Evolutionary conservation across 2,113 vertebrate species (phyloP), one percentile per base, ranked within the genome.

Genomic region (Chamaetylas fuelleborni): DNA sequence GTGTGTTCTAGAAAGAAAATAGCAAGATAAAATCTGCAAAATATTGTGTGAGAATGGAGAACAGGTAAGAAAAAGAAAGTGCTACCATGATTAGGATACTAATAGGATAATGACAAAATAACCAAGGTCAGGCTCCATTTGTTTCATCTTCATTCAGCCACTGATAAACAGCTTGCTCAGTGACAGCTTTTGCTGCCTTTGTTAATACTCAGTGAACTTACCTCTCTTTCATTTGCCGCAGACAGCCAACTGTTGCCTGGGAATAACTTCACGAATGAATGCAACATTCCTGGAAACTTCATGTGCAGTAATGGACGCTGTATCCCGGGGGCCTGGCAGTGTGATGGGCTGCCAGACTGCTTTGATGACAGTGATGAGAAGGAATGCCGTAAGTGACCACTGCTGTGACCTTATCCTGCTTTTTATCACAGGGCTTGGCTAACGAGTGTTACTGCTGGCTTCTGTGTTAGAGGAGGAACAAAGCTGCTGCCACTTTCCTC

Each of bases 221-320:
- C 38, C 73, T 79, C 17, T 85, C 45, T 87, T 71, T 48, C 88
- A 15, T 96, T 64, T 96, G 91, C 77, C 3, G 7, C 97, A 99
- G 99, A 99, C 95, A 98, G 98, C 97, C 99, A 99, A 83, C 98
- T 99, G 96, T 98, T 99, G 90, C 99, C 98, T 23, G 99, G 99
- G 94, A 99, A 99, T 96, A 99, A 99, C 98, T 98, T 98, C 97
- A 99, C 99, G 93, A 99, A 98, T 0, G 99, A 99, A 96, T 99
- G 99, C 95, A 99, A 99, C 98, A 99, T 99, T 95, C 99, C 99
- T 11, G 99, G 99, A 92, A 99, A 98, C 97, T 99, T 99, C 97
- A 99, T 99, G 99, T 99, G 99, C 86, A 98, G 98, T 53, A 98
- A 99, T 5, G 99, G 99, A 36, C 98, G 98, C 92, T 99, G 99